phyloP scores from a whole-genome alignment of 2,888 invertebrate genomes.

The Sinelater perroti region DNA sequence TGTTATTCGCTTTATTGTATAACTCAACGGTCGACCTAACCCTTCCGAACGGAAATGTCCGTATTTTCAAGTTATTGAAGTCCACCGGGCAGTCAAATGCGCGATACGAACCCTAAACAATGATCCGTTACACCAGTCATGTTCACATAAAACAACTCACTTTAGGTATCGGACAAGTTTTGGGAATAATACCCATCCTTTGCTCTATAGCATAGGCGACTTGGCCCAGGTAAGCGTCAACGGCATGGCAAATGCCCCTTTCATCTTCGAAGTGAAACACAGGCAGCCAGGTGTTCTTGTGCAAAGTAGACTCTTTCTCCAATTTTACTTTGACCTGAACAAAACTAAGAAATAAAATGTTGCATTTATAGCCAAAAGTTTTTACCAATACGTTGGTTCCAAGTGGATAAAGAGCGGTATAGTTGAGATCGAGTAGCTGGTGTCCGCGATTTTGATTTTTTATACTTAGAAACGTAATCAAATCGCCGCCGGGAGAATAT shows the following conservation, averaged over 20 bases:
- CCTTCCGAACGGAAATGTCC: not conserved
- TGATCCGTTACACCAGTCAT: not conserved
- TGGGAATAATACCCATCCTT: not conserved
- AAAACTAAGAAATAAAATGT: not conserved
- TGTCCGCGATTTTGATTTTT: not conserved
- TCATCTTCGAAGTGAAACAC: conserved; percentile 2
- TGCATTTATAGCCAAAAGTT: not conserved
- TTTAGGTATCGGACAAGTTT: conserved; percentile 2
- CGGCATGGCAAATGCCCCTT: not conserved
- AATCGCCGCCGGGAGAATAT: not conserved
- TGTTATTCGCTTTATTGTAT: too few species aligned
- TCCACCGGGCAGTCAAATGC: not conserved
- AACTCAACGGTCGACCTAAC: too few species aligned
- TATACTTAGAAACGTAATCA: too few species aligned
- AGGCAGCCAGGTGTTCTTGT: not conserved
- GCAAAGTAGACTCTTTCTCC: not conserved
- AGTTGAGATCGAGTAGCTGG: not conserved
- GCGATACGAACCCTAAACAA: conserved; percentile 1
- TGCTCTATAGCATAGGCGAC: not conserved
- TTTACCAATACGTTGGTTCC: not conserved
- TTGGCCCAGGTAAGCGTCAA: conserved; percentile 3
- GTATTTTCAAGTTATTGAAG: conserved; percentile 3
- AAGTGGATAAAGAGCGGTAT: not conserved
- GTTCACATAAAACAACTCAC: too few species aligned
- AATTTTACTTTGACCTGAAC: not conserved